A percentile compares a stretch with the other conserved stretches of the same genome.
Conservation (phyloP, 2,888 invertebrate genomes). For the Rhynchonema sp. region DNA sequence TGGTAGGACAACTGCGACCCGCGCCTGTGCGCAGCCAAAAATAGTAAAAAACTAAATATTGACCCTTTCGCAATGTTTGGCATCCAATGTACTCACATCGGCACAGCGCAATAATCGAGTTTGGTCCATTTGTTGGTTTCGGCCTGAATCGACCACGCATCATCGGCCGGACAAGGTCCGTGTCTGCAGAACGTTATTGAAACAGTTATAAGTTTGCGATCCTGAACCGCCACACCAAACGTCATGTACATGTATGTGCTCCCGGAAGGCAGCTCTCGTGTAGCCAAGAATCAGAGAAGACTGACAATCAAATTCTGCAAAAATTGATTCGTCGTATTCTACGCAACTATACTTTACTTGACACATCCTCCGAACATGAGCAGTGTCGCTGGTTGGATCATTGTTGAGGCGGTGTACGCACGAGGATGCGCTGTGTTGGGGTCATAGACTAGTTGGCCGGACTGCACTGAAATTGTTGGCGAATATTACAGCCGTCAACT, state of each 20-base stretch:
- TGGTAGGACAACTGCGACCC: background rate
- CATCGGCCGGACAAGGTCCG: constrained; percentile 3
- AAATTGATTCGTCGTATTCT: background rate
- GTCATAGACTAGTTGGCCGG: constrained; percentile 2
- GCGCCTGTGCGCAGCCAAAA: too few species aligned
- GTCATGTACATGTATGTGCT: too few species aligned
- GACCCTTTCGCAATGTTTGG: too few species aligned
- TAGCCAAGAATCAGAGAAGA: too few species aligned
- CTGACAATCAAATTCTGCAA: too few species aligned
- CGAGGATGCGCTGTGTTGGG: constrained; percentile 4
- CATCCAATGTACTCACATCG: too few species aligned
- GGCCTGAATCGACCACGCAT: background rate
- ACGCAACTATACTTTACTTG: background rate
- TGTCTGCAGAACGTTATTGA: too few species aligned
- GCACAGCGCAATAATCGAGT: background rate
- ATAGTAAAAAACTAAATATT: too few species aligned
- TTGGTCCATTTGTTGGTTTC: background rate
- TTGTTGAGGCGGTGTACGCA: background rate
- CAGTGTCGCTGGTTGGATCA: background rate
- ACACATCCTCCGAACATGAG: constrained; percentile 3
- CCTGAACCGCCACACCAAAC: too few species aligned
- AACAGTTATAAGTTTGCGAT: too few species aligned
- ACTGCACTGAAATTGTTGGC: background rate
- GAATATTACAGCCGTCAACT: too few species aligned
- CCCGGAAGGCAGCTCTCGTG: too few species aligned